phyloP scores from a whole-genome alignment of 2,113 vertebrate species.

The Callopanchax toddi region DNA sequence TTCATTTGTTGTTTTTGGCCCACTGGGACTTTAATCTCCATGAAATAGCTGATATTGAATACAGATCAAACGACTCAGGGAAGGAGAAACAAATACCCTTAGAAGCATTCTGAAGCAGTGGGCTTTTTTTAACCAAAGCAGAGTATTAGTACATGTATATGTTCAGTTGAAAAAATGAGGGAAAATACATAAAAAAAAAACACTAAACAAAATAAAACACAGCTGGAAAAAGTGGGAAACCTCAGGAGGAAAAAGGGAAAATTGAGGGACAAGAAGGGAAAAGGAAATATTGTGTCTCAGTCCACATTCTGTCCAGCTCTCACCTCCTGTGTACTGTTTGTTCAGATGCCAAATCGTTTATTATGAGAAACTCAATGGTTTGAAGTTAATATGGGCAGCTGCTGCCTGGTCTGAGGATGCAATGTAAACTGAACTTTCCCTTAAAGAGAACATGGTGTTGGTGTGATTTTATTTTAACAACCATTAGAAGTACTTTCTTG shows the following conservation, averaged over 20 bases:
- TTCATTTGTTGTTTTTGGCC: constrained; percentile 51
- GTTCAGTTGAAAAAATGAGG: constrained; percentile 11
- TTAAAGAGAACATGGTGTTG: not conserved
- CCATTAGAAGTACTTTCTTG: no score
- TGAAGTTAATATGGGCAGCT: constrained; percentile 34
- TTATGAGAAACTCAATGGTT: constrained; percentile 51
- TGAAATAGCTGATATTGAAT: constrained; percentile 21
- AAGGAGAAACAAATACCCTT: constrained; percentile 46
- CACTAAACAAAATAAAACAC: not conserved
- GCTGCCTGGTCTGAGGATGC: not conserved
- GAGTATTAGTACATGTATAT: constrained; percentile 6
- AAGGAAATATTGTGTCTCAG: constrained; percentile 20
- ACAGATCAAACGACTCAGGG: constrained; percentile 41
- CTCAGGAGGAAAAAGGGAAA: not conserved
- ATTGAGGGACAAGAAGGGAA: constrained; percentile 12
- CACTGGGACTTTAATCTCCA: constrained; percentile 24
- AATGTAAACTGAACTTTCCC: not conserved
- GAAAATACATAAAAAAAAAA: constrained; percentile 12
- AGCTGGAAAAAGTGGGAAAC: not conserved
- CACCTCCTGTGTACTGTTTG: constrained; percentile 61
- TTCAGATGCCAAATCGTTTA: constrained; percentile 72
- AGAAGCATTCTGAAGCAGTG: constrained; percentile 49
- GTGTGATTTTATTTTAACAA: not conserved
- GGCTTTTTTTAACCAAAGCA: constrained; percentile 29
- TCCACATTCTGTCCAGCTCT: constrained; percentile 7